Evolutionary conservation across 2,888 invertebrate genomes (phyloP).

Genomic region (Petrophora chlorosata): DNA sequence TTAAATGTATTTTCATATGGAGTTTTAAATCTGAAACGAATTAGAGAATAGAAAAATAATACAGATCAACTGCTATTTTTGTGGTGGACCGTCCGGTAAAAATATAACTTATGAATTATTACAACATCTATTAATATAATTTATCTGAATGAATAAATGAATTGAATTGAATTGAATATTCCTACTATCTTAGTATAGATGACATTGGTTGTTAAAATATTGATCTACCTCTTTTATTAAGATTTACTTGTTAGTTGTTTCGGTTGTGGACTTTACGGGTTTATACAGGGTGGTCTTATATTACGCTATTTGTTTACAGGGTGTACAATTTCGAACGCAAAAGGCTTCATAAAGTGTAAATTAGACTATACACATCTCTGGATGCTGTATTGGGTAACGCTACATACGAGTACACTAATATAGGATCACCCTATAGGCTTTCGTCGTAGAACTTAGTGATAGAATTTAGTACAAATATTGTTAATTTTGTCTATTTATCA

Average conservation of each 20-base stretch:
- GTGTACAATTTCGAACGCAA: no score
- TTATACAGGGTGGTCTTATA: not conserved
- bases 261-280: constrained; percentile 19
- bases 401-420: no score
- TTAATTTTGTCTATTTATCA: not conserved
- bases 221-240: constrained; percentile 58
- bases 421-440: not conserved
- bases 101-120: constrained; percentile 1
- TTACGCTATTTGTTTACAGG: no score
- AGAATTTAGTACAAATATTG: constrained; percentile 13
- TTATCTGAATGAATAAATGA: no score
- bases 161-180: no score
- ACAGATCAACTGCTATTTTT: constrained; percentile 5
- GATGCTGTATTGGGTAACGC: no score
- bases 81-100: constrained; percentile 19
- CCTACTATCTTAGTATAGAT: not conserved
- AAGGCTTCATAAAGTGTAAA: no score
- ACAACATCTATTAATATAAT: no score
- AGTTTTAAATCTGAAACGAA: constrained; percentile 1
- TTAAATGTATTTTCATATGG: constrained; percentile 2
- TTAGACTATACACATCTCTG: no score
- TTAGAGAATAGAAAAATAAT: constrained; percentile 2
- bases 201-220: constrained; percentile 3
- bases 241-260: constrained; percentile 33
- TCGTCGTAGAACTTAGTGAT: constrained; percentile 1